phyloP scores from a whole-genome alignment of 1,140 invertebrate genomes.

The Panagrolaimus sp. region DNA sequence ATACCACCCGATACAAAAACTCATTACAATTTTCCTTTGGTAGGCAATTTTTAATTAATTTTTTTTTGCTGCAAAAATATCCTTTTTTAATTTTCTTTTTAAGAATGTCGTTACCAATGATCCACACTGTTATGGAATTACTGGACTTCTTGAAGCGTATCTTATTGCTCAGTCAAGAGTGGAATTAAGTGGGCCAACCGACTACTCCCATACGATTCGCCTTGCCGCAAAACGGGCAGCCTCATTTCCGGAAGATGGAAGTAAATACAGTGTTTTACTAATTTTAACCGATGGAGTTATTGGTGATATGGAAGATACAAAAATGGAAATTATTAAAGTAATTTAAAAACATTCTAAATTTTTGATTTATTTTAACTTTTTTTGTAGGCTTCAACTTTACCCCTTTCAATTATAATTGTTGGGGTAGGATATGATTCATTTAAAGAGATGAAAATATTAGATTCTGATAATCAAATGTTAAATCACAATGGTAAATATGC shows the following conservation, averaged over 20 bases:
- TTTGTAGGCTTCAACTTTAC: slow-evolving; percentile 41
- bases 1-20: slow-evolving; percentile 42
- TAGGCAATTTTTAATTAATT: slow-evolving; percentile 20
- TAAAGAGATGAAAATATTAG: slow-evolving; percentile 50
- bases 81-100: slow-evolving; percentile 25
- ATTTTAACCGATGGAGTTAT: slow-evolving; percentile 70
- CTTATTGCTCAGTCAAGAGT: slow-evolving; percentile 62
- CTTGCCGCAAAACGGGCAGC: slow-evolving; percentile 63
- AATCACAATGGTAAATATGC: slow-evolving; percentile 38
- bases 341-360: slow-evolving; percentile 30
- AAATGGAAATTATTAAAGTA: slow-evolving; percentile 64
- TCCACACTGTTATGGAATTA: slow-evolving; percentile 65
- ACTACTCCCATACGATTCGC: slow-evolving; percentile 68
- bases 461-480: slow-evolving; percentile 41
- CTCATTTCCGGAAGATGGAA: slow-evolving; percentile 62
- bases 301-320: slow-evolving; percentile 68
- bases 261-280: slow-evolving; percentile 60
- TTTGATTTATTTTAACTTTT: too few relatives aligned
- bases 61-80: slow-evolving; percentile 14
- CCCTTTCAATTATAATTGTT: slow-evolving; percentile 51
- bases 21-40: slow-evolving; percentile 51
- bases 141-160: slow-evolving; percentile 61
- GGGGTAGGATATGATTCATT: slow-evolving; percentile 53
- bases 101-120: slow-evolving; percentile 65
- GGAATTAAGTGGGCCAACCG: slow-evolving; percentile 68